A percentile compares a stretch with the other conserved stretches of the same genome.
Conservation (phyloP, 2,797 vertebrate species). For the Cyclura pinguis region DNA sequence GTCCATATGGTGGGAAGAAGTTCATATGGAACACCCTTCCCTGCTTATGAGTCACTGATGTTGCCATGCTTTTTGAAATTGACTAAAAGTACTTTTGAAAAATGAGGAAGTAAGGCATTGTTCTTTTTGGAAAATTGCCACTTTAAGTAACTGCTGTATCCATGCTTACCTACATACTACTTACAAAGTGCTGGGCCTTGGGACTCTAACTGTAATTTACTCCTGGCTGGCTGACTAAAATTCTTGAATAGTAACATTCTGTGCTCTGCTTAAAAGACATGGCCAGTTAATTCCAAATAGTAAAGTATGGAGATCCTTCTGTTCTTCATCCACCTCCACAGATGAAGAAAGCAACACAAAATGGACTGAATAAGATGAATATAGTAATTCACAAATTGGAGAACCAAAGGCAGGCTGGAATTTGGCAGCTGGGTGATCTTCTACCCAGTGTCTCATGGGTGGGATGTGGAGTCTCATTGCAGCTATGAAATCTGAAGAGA, state of each 20-base stretch:
- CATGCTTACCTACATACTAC: too few relatives aligned
- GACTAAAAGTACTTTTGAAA: too few relatives aligned
- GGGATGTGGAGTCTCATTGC: slow-evolving; percentile 45
- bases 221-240: neutral
- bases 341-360: neutral
- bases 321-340: too few relatives aligned
- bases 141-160: too few relatives aligned
- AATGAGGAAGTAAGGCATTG: too few relatives aligned
- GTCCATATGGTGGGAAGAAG: too few relatives aligned
- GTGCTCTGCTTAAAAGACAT: neutral
- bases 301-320: too few relatives aligned
- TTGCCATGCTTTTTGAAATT: too few relatives aligned
- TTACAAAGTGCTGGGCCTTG: neutral
- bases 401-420: neutral
- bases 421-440: neutral
- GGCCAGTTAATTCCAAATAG: neutral
- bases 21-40: too few relatives aligned
- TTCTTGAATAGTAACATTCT: neutral
- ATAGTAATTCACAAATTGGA: neutral
- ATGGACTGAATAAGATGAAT: neutral
- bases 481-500: slow-evolving; percentile 63
- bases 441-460: neutral
- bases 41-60: too few relatives aligned
- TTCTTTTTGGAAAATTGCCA: too few relatives aligned
- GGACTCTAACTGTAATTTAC: neutral